Percentiles rank a stretch among this genome's conserved stretches.
Evolutionary conservation across 2,888 invertebrate genomes (phyloP).

Genomic region (Carabus problematicus): DNA sequence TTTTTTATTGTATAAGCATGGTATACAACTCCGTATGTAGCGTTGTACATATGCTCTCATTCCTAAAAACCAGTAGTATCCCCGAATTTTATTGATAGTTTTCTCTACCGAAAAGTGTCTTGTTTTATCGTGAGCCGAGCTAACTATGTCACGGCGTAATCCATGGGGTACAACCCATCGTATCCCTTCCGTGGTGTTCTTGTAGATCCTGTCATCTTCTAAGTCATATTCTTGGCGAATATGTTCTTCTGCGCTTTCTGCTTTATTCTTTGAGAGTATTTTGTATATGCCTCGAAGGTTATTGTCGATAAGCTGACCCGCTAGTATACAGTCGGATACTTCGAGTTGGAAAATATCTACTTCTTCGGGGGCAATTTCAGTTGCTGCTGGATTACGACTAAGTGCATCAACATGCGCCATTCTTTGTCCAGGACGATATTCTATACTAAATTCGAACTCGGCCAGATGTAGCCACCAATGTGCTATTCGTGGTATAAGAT

Average conservation of each 20-base stretch:
- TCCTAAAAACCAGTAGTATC: slow-evolving; percentile 56
- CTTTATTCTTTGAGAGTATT: slow-evolving; percentile 3
- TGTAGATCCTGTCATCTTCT: slow-evolving; percentile 14
- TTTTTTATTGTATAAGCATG: slow-evolving; percentile 54
- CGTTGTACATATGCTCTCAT: slow-evolving; percentile 53
- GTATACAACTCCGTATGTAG: slow-evolving; percentile 55
- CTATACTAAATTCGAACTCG: slow-evolving; percentile 46
- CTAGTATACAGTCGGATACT: slow-evolving; percentile 45
- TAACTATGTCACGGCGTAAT: slow-evolving; percentile 52
- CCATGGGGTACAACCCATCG: slow-evolving; percentile 39
- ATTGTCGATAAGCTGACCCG: slow-evolving; percentile 36
- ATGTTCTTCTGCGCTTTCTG: not conserved
- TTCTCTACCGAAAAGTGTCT: slow-evolving; percentile 55
- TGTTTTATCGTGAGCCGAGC: slow-evolving; percentile 54
- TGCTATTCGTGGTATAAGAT: slow-evolving; percentile 45
- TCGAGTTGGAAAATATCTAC: slow-evolving; percentile 43
- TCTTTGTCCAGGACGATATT: slow-evolving; percentile 46
- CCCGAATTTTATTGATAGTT: slow-evolving; percentile 49
- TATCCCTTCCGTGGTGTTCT: not conserved
- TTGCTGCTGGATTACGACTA: slow-evolving; percentile 43
- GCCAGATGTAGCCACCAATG: slow-evolving; percentile 47
- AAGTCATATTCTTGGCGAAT: slow-evolving; percentile 17
- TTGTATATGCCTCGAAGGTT: slow-evolving; percentile 35
- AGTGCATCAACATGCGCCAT: slow-evolving; percentile 52
- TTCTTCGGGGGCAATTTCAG: slow-evolving; percentile 44